Percentiles rank a stretch among this genome's conserved stretches.
phyloP scores from a whole-genome alignment of 2,888 invertebrate genomes.

The Spicauda simplicius region DNA sequence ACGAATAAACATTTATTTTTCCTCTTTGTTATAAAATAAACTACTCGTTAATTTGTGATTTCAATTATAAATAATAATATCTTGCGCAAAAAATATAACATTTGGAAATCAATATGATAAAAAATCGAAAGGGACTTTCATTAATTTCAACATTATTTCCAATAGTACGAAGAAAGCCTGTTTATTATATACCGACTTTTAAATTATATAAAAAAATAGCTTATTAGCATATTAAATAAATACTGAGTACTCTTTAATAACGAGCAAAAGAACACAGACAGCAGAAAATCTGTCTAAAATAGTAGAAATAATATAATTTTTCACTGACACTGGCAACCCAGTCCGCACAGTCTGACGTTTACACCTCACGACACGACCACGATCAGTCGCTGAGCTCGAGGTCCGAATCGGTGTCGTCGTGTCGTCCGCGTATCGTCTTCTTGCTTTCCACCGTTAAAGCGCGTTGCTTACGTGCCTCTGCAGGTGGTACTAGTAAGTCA shows the following conservation, averaged over 20 bases:
- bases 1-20: not conserved
- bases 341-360: constrained; percentile 8
- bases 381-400: constrained; percentile 81
- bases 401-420: constrained; percentile 82
- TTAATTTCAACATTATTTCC: no score
- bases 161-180: no score
- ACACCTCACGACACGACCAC: constrained; percentile 15
- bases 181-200: no score
- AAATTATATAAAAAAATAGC: no score
- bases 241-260: not conserved
- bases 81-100: not conserved
- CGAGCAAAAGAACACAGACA: not conserved
- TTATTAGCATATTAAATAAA: no score
- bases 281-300: not conserved
- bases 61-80: not conserved
- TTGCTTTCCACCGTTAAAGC: constrained; percentile 74
- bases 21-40: not conserved
- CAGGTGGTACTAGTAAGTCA: constrained; percentile 87
- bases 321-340: not conserved
- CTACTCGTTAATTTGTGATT: not conserved
- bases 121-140: not conserved
- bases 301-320: not conserved
- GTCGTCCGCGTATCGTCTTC: constrained; percentile 78
- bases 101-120: not conserved
- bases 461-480: constrained; percentile 74